Evolutionary conservation across 2,113 vertebrate species (phyloP).

Genomic region (Carassius gibelio): DNA sequence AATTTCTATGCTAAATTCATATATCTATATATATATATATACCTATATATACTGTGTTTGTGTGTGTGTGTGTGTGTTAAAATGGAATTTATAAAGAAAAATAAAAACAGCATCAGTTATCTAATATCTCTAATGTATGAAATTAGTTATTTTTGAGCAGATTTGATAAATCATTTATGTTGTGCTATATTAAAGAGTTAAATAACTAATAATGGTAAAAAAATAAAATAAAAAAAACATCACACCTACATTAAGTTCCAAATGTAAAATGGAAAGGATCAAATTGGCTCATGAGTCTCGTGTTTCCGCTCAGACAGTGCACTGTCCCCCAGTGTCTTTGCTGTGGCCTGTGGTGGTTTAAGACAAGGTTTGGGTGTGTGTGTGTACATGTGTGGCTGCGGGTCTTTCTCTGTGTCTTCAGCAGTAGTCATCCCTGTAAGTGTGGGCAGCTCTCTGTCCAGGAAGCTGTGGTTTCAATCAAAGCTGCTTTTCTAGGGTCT

Average conservation of each 20-base stretch:
- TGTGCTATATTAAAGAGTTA: background rate
- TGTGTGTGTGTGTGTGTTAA: no score
- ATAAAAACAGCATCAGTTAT: no score
- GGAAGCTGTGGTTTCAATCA: slow-evolving; percentile 66
- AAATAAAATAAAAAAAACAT: background rate
- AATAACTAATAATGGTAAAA: background rate
- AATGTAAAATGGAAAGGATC: background rate
- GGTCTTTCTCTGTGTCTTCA: slow-evolving; percentile 19
- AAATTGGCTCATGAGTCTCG: background rate
- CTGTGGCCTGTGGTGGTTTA: slow-evolving; percentile 63
- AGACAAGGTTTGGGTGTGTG: slow-evolving; percentile 43
- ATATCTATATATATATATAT: no score
- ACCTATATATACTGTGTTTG: no score
- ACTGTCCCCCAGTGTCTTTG: slow-evolving; percentile 60
- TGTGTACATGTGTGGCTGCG: slow-evolving; percentile 58
- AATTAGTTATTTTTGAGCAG: background rate
- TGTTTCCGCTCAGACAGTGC: background rate
- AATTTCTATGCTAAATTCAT: no score
- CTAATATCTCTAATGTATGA: no score
- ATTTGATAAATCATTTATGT: background rate
- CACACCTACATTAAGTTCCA: background rate
- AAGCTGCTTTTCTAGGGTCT: background rate
- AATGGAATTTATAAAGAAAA: no score
- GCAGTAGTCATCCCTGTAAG: slow-evolving; percentile 37
- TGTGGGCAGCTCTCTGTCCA: slow-evolving; percentile 60